Percentiles rank a stretch among this genome's conserved stretches.
Evolutionary conservation across 2,113 vertebrate species (phyloP).

Genomic region (Oreochromis aureus): DNA sequence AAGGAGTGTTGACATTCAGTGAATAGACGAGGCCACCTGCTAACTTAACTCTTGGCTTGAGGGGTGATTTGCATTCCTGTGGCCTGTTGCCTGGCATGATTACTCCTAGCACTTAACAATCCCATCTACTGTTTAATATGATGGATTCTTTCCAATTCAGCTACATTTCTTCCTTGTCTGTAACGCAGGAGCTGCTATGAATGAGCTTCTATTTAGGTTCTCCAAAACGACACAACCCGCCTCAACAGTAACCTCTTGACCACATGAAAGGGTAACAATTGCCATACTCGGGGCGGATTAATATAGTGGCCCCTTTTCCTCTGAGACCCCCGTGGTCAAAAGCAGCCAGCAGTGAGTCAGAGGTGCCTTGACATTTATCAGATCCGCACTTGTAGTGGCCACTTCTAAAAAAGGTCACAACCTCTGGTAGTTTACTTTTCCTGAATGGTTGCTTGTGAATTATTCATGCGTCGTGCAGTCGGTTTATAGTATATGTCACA

Average conservation of each 20-base stretch:
- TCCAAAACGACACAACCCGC: neutral
- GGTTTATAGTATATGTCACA: constrained; percentile 5
- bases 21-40: constrained; percentile 92
- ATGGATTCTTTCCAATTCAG: constrained; percentile 79
- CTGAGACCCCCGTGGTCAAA: constrained; percentile 23
- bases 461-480: neutral
- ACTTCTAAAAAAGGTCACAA: constrained; percentile 40
- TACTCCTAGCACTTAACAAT: constrained; percentile 84
- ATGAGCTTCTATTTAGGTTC: constrained; percentile 70
- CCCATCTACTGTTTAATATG: constrained; percentile 85
- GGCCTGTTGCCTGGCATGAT: constrained; percentile 88
- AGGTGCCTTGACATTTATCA: constrained; percentile 28
- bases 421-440: constrained; percentile 35
- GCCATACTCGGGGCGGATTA: constrained; percentile 44
- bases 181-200: constrained; percentile 73
- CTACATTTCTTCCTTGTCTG: constrained; percentile 73
- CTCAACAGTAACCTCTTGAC: constrained; percentile 35
- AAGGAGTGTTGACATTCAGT: constrained; percentile 82
- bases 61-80: constrained; percentile 93
- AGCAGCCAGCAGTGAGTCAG: constrained; percentile 40
- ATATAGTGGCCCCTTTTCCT: constrained; percentile 26
- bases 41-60: constrained; percentile 82
- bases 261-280: constrained; percentile 62
- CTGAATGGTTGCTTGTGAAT: constrained; percentile 20
- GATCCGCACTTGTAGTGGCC: constrained; percentile 14